Base-by-base conservation (phyloP, 2,113 vertebrate species). In the Protobothrops flavoviridis region DNA sequence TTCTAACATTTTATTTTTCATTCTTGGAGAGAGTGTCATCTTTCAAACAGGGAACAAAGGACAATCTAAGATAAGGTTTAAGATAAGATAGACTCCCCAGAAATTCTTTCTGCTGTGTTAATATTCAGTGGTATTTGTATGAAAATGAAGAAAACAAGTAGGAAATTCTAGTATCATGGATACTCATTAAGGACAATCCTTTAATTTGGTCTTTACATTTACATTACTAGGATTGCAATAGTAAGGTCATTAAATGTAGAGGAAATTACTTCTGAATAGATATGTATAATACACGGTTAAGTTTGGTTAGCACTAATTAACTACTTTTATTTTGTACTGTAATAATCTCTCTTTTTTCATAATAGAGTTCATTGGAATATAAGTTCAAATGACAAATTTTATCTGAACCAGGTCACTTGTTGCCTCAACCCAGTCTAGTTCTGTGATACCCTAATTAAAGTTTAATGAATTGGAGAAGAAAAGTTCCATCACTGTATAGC, bases 401-500 rank as follows among this genome's bases (percentile, higher is more conserved):
- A 94, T 97, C 95, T 94, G 96, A 96, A 3, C 0, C 61, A 13
- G 92, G 87, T 96, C 96, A 15, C 21, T 48, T 56, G 74, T 1
- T 69, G 45, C 26, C 21, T 45, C 55, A 15, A 59, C 52, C 52
- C 50, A 43, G 17, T 23, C 23, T n/a, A 0, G 7, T 94, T 95
- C 96, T 89, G 93, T 95, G 93, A 93, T 96, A 94, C 94, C 94
- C 93, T 97, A 97, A 97, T 97, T 97, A 94, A 94, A 95, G 92
- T 96, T 97, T 97, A 97, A 97, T 96, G 97, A 96, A 92, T 97
- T 97, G 94, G 96, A 97, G 96, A 97, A 98, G 97, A 96, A 98
- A 98, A 98, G 98, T 98, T 98, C 98, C 99, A 96, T 98, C 98
- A 98, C 98, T 98, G 98, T 98, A 97, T 97, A 97, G 95, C 94